Base-by-base conservation (phyloP, 2,113 vertebrate species). In the Romanogobio albipinnatus region DNA sequence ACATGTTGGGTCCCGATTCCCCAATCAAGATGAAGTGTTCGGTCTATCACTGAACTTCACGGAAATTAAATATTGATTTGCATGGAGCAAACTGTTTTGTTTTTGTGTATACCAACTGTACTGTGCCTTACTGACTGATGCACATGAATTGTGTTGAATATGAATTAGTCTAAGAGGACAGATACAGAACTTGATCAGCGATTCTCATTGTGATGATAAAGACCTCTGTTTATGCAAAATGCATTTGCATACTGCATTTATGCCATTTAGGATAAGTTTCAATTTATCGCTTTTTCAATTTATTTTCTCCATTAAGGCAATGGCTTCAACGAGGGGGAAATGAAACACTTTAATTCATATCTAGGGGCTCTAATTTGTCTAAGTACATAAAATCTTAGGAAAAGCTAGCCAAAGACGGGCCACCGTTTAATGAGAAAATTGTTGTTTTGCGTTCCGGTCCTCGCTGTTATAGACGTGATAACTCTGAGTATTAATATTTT, bases 31-130 rank as follows among this genome's bases (percentile, higher is more conserved):
- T 81, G 39, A 87, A 86, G 77, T 36, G 64, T 82, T 86, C 73
- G 29, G 62, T 84, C 82, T 76, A 51, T 62, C 81, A 73, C 76
- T 66, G 79, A 82, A 82, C 66, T 71, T 56, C 76, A 77, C 76
- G 84, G 83, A 83, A 87, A 89, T 89, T 89, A 85, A 82, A 86
- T 87, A 87, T 86, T 89, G 86, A 89, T 87, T 89, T 49, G 64
- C 70, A 84, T 61, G 36, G 45, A 66, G 77, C 74, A 87, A 87
- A 86, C 76, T 6, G 26, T 84, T 68, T 62, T 33, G 49, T 81
- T 76, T 87, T 79, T 81, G 13, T 71, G 39, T 39, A 64, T 61
- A 80, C 56, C 53, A 66, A 81, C 61, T 59, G 4, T 88, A 84
- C 83, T 81, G 66, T 53, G 14, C 43, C 58, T 47, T 49, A 59